Conservation (phyloP, 2,113 vertebrate species). For the Electrona antarctica region DNA sequence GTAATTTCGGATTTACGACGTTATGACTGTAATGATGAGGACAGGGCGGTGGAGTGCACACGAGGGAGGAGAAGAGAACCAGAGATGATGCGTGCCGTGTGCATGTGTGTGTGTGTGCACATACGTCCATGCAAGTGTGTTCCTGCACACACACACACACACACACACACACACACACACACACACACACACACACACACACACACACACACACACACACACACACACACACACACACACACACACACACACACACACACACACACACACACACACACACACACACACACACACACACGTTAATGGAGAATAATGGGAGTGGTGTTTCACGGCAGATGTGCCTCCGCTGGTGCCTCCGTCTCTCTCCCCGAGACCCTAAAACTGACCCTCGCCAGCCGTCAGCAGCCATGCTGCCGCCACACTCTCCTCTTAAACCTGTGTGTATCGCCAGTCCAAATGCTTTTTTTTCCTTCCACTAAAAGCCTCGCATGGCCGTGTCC, state of each 20-base stretch:
- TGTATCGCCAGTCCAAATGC: constrained; percentile 33
- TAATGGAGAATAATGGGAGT: constrained; percentile 74
- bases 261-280: too few species aligned
- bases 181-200: background rate
- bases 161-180: too few species aligned
- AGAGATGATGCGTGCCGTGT: constrained; percentile 29
- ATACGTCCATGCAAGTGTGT: too few species aligned
- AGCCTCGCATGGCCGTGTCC: constrained; percentile 2
- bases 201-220: too few species aligned
- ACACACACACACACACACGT: too few species aligned
- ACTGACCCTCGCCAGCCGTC: constrained; percentile 51
- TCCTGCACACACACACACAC: too few species aligned
- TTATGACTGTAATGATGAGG: constrained; percentile 58
- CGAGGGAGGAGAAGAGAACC: constrained; percentile 16
- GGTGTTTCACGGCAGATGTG: constrained; percentile 65
- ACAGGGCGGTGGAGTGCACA: constrained; percentile 31
- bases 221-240: too few species aligned
- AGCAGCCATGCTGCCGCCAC: constrained; percentile 23
- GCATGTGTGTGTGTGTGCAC: background rate
- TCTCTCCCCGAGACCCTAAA: constrained; percentile 54
- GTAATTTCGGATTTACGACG: constrained; percentile 68
- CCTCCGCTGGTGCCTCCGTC: constrained; percentile 43
- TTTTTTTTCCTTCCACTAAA: constrained; percentile 25
- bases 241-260: too few species aligned
- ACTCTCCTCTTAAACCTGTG: constrained; percentile 26